phyloP scores from a whole-genome alignment of 2,113 vertebrate genomes.

The Stercorarius parasiticus region DNA sequence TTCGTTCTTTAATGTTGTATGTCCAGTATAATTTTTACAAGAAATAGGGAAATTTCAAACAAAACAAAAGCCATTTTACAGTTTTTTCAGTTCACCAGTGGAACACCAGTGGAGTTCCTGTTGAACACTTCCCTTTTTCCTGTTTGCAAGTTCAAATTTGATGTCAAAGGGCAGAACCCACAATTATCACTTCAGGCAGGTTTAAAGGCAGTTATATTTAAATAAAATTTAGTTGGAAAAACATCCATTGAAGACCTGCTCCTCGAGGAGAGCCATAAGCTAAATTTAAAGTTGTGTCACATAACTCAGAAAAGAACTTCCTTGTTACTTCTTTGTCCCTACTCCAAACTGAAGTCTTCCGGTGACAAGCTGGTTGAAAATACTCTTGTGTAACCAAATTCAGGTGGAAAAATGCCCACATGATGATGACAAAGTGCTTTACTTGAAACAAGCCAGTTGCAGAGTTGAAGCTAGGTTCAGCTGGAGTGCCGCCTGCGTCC shows the following conservation, averaged over 20 bases:
- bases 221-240: neutral
- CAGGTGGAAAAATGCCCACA: neutral
- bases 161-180: neutral
- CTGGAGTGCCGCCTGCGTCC: neutral
- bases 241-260: neutral
- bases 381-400: neutral
- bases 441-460: neutral
- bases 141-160: neutral
- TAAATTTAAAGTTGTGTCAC: neutral
- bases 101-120: neutral
- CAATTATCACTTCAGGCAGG: neutral
- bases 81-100: neutral
- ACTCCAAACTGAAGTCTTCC: neutral
- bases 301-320: neutral
- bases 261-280: neutral
- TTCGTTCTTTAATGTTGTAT: neutral
- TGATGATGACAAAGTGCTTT: neutral
- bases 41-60: neutral
- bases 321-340: neutral
- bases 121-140: neutral
- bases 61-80: neutral
- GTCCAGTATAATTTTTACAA: neutral
- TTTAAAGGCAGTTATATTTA: neutral
- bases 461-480: neutral
- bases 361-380: neutral